These are phyloP conservation scores for Hybognathus amarus DNA, from an alignment of 2,797 vertebrate genomes.

Conservation along the genomic window DNA sequence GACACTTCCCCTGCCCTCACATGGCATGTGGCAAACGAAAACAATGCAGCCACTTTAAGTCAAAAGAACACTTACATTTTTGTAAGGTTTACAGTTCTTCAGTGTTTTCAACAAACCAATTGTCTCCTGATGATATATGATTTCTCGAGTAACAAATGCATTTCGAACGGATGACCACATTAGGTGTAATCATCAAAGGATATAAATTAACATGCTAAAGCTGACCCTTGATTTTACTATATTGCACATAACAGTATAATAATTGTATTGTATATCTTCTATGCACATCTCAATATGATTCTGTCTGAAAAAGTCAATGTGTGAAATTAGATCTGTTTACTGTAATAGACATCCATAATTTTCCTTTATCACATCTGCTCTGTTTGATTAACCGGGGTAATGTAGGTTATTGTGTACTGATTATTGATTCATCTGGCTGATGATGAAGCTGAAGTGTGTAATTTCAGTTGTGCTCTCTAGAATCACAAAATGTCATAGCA, in stretches of 20 bases:
- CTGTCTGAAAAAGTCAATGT: conserved; percentile 2
- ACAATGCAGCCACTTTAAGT: conserved; percentile 8
- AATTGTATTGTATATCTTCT: conserved; percentile 5
- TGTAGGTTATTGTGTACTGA: background rate
- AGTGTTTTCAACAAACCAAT: background rate
- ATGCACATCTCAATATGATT: conserved; percentile 4
- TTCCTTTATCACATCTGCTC: conserved; percentile 30
- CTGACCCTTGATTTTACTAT: background rate
- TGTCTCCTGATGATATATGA: background rate
- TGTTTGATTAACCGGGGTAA: conserved; percentile 5
- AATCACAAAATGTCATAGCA: background rate
- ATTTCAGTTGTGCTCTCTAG: background rate
- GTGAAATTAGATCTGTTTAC: conserved; percentile 32
- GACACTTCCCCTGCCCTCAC: background rate
- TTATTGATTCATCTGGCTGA: conserved; percentile 6
- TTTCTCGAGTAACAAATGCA: background rate
- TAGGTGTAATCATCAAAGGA: background rate
- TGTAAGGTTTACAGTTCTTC: background rate
- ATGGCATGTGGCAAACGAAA: conserved; percentile 26
- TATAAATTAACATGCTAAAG: background rate
- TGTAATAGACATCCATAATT: conserved; percentile 20
- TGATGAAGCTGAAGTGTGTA: background rate
- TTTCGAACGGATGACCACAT: background rate
- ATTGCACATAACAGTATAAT: background rate
- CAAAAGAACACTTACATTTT: background rate